A percentile compares a stretch with the other conserved stretches of the same genome.
Conservation (phyloP, 2,797 vertebrate genomes). For the Acomys russatus region DNA sequence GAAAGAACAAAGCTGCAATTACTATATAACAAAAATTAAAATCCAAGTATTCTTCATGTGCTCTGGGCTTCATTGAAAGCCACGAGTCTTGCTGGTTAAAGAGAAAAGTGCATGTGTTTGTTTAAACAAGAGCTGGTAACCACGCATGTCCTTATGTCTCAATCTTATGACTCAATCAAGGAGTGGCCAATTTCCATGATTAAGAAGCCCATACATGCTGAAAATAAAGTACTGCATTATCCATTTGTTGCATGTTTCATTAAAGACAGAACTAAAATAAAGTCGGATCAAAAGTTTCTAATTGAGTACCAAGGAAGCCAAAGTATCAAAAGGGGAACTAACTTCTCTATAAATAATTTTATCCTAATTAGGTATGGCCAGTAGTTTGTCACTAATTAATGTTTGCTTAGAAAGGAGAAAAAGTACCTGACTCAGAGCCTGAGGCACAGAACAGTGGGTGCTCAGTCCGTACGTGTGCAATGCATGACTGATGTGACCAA, state of each 20-base stretch:
- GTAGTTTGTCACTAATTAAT: slow-evolving; percentile 66
- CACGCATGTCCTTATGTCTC: not conserved
- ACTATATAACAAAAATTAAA: not conserved
- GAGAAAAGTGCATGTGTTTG: not conserved
- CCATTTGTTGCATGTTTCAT: not conserved
- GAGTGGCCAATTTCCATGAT: not conserved
- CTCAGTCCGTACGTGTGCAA: not conserved
- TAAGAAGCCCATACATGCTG: not conserved
- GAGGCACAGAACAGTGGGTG: not conserved
- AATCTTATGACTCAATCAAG: not conserved
- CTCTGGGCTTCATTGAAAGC: not conserved
- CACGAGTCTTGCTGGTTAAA: not conserved
- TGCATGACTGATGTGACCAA: slow-evolving; percentile 35
- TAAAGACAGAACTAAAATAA: not conserved
- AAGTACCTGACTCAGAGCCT: not conserved
- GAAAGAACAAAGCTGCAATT: not conserved
- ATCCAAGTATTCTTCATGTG: not conserved
- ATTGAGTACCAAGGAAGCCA: not conserved
- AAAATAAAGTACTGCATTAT: not conserved
- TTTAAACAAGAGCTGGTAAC: not conserved
- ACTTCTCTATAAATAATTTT: slow-evolving; percentile 63
- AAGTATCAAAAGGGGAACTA: not conserved
- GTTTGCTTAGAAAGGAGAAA: slow-evolving; percentile 45
- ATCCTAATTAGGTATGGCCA: slow-evolving; percentile 61
- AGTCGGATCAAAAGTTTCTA: not conserved